Base-by-base conservation (phyloP, 2,888 invertebrate species). In the Mesochorus sp. region DNA sequence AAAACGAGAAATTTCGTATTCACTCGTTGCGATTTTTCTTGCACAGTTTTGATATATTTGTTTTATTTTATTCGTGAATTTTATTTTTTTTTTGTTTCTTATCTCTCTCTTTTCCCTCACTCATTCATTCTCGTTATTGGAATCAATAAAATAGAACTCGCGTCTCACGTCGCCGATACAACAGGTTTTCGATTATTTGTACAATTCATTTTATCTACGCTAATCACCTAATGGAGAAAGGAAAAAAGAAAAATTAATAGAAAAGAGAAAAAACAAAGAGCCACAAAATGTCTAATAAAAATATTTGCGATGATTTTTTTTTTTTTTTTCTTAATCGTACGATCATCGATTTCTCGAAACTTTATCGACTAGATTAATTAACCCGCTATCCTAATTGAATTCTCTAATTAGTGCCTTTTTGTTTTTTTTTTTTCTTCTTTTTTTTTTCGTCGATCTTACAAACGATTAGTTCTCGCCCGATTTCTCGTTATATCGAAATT, bases 361-460 rank as follows among this genome's bases (percentile, higher is more conserved):
- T 76, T 64, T 78, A 70, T 78, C 51, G 78, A 78, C 73, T 78
- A 78, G 78, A 78, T 47, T 78, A 59, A 70, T 59, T 70, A 64
- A 59, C 26, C n/a, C n/a, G 42, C 59, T 70, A 70, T 64, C 53
- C 70, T 73, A 64, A 8, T 70, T 74, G 37, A 70, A 74, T 78
- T 49, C 3, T 37, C 67, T 72, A 73, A 47, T 78, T 70, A 74
- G 78, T 73, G 78, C 73, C 70, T 74, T 77, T 67, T 21, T 37
- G 49, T n/a, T n/a, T n/a, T n/a, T n/a, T n/a, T n/a, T n/a, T n/a
- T 42, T 42, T 2, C 5, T 61, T 39, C 37, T 49, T 47, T 47
- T 31, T 6, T 37, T 49, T 24, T 34, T n/a, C n/a, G n/a, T 34
- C 42, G 37, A 51, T 59, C 55, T 51, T 64, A 62, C 14, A 26